Evolutionary conservation across 2,797 vertebrate genomes (phyloP).

Genomic region (Eurystomus glaucurus): DNA sequence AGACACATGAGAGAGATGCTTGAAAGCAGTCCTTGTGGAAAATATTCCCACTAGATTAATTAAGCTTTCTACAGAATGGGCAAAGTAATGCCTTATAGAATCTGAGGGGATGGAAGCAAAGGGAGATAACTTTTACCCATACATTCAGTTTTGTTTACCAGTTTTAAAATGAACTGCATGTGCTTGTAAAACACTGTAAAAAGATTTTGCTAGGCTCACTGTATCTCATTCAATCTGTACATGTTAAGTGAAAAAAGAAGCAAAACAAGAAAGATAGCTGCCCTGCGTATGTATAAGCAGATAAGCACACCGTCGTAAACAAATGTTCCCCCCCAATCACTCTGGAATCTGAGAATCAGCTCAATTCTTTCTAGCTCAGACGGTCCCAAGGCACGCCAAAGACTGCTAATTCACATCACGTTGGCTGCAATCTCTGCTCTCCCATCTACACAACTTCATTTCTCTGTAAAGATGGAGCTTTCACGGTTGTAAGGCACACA

Average conservation of each 20-base stretch:
- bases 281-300: not conserved
- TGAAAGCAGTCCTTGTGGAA: slow-evolving; percentile 4
- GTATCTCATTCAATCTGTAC: not conserved
- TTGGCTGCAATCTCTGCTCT: not conserved
- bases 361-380: not conserved
- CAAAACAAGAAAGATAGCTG: slow-evolving; percentile 1
- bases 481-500: not conserved
- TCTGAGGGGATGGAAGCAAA: not conserved
- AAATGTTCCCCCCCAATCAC: not conserved
- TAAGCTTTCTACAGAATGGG: slow-evolving; percentile 1
- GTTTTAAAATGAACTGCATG: slow-evolving; percentile 10
- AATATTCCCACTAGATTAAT: slow-evolving; percentile 55
- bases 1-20: not conserved
- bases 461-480: not conserved
- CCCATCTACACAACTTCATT: not conserved
- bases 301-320: not conserved
- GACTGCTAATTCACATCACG: not conserved
- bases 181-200: not conserved
- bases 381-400: not conserved
- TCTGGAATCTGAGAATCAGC: not conserved
- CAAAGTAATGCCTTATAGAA: not conserved
- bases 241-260: not conserved
- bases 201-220: not conserved
- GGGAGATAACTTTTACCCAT: not conserved
- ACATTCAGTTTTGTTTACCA: not conserved